These are phyloP conservation scores for Brachionus koreanus DNA, from an alignment of 1,140 invertebrate genomes.

Conservation along the genomic window DNA sequence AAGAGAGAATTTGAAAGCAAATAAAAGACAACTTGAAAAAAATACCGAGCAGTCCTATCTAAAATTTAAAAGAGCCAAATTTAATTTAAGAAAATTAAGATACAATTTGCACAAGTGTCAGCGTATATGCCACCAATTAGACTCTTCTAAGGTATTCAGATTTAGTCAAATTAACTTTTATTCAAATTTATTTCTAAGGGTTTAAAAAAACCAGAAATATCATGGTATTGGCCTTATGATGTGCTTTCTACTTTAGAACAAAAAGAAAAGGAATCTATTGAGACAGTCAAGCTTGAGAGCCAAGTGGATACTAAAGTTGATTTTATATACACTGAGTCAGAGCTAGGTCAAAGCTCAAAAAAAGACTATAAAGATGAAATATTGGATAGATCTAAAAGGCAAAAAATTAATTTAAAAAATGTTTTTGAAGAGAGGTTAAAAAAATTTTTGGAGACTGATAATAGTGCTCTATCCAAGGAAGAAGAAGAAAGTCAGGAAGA, in stretches of 20 bases:
- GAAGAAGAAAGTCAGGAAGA: background rate
- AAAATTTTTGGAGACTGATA: background rate
- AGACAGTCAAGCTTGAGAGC: background rate
- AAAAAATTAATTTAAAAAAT: background rate
- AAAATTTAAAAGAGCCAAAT: constrained; percentile 2
- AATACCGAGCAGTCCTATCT: background rate
- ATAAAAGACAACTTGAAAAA: background rate
- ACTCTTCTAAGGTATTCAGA: background rate
- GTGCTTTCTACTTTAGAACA: background rate
- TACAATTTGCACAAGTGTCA: constrained; percentile 39
- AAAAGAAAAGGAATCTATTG: background rate
- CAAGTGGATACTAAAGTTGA: background rate
- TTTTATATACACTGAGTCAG: background rate
- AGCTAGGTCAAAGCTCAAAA: background rate
- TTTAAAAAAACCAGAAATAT: constrained; percentile 12
- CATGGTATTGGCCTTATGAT: constrained; percentile 27
- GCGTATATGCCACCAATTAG: constrained; percentile 16
- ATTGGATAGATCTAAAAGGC: background rate
- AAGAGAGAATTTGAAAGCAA: background rate
- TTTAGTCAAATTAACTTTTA: background rate
- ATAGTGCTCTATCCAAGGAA: background rate
- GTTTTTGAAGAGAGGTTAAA: constrained; percentile 12
- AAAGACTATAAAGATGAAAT: constrained; percentile 11
- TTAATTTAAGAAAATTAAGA: constrained; percentile 20
- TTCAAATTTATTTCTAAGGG: background rate